Base-by-base conservation (phyloP, 2,797 vertebrate genomes). In the Carduelis carduelis region DNA sequence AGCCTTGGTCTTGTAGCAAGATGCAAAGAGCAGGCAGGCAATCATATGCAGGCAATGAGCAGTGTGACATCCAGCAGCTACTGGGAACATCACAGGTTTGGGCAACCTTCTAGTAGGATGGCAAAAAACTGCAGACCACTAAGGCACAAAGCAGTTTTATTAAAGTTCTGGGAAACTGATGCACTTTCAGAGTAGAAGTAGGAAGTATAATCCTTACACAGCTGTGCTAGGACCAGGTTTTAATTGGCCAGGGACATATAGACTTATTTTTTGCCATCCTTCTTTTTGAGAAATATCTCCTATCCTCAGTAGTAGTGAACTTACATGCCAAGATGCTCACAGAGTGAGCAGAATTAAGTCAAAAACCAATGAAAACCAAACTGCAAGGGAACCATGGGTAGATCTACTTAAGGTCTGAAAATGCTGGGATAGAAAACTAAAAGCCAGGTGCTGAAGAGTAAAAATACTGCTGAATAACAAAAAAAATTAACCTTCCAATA, bases 1-100 rank as follows among this genome's bases (percentile, higher is more conserved):
- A 4, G 10, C 50, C 74, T 65, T 26, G 3, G 14, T 76, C 47
- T 43, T 30, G 41, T 11, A 61, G 23, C 22, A 76, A 61, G 71
- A 57, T 11, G 15, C 55, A 46, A 65, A 46, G 34, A 14, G 26
- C 18, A 89, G 63, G 20, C 39, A 76, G 35, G 68, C 24, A 65
- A 17, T 2, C 2, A 0, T 14, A 24, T 2, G 9, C 27, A 65
- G 39, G 15, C 20, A 63, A 26, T 3, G 20, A 55, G 32, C 14
- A 53, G 8, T 3, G 10, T 49, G 43, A 55, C 30, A 18, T 12
- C 55, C 60, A 83, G 47, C 55, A 87, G 35, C 74, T 77, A 32
- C 57, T 46, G 61, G 49, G 44, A 90, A 13, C 3, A 0, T 39
- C 64, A 77, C 17, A 15, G 22, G 19, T 50, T 77, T 35, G n/a